phyloP scores from a whole-genome alignment of 2,113 vertebrate genomes.

The Ciconia stormi region DNA sequence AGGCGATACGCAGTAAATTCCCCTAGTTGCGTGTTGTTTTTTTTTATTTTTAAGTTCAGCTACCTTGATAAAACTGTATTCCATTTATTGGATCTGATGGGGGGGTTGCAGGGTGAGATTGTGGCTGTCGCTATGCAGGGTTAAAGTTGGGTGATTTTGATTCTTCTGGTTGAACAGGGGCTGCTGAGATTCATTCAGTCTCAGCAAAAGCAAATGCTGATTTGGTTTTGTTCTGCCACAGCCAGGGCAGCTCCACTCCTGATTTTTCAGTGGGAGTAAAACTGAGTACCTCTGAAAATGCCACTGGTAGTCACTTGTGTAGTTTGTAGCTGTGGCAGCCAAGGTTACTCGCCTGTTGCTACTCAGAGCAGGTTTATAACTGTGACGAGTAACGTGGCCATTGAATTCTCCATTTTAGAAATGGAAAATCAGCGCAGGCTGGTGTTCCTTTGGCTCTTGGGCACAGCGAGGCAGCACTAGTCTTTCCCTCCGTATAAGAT shows the following conservation, averaged over 20 bases:
- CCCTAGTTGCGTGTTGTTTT: neutral
- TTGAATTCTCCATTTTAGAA: neutral
- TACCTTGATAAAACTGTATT: neutral
- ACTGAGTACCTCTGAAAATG: neutral
- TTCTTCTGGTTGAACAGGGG: neutral
- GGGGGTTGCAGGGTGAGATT: neutral
- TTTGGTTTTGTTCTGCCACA: neutral
- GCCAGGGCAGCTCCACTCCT: neutral
- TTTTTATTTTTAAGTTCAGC: neutral
- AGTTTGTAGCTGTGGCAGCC: neutral
- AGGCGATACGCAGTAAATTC: neutral
- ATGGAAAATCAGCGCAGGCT: neutral
- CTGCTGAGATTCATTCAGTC: neutral
- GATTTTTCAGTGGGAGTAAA: neutral
- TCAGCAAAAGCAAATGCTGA: neutral
- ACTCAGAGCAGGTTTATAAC: neutral
- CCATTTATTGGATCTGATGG: neutral
- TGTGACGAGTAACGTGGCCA: neutral
- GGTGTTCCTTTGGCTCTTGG: neutral
- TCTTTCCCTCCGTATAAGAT: neutral
- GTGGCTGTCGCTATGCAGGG: neutral
- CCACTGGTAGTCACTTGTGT: fast-evolving
- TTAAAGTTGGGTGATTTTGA: neutral
- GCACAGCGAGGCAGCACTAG: fast-evolving
- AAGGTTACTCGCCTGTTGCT: neutral